Evolutionary conservation across 92 coral and sea anemone genomes (phyloP).

Genomic region (Muricea muricata): DNA sequence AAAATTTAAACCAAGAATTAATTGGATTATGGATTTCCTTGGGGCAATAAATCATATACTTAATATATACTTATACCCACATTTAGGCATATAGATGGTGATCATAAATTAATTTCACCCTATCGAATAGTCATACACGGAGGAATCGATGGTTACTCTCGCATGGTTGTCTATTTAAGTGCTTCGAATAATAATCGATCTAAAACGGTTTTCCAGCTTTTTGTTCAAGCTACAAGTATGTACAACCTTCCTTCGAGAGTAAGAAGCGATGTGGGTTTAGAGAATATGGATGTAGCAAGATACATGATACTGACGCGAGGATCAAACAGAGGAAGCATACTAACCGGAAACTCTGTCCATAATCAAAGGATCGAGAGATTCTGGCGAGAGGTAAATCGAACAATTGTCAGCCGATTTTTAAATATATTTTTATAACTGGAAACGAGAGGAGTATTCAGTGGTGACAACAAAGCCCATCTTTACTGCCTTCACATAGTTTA

Average conservation of each 20-base stretch:
- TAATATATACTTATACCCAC: too few species aligned
- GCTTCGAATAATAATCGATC: conserved; percentile 33
- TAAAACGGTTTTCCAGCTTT: conserved; percentile 27
- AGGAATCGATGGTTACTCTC: conserved; percentile 8
- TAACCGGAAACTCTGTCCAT: conserved; percentile 6
- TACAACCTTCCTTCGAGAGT: conserved; percentile 42
- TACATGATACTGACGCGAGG: conserved; percentile 46
- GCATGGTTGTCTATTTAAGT: conserved; percentile 22
- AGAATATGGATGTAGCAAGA: conserved; percentile 34
- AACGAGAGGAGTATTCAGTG: not conserved
- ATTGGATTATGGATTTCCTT: too few species aligned
- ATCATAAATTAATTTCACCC: conserved; percentile 35
- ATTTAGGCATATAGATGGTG: conserved; percentile 48
- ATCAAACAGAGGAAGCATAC: conserved; percentile 39
- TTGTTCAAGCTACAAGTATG: conserved; percentile 1
- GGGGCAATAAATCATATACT: too few species aligned
- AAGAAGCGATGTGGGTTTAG: not conserved
- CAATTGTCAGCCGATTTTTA: conserved; percentile 28
- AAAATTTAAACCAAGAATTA: too few species aligned
- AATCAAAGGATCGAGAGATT: not conserved
- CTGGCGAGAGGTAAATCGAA: conserved; percentile 40
- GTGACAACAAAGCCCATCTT: conserved; percentile 24
- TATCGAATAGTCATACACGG: conserved; percentile 44
- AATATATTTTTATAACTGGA: conserved; percentile 31
- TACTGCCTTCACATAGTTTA: conserved; percentile 33